Evolutionary conservation across 2,888 invertebrate genomes (phyloP), one percentile per base, ranked within the genome.

Genomic region (Pharmacophagus antenor): DNA sequence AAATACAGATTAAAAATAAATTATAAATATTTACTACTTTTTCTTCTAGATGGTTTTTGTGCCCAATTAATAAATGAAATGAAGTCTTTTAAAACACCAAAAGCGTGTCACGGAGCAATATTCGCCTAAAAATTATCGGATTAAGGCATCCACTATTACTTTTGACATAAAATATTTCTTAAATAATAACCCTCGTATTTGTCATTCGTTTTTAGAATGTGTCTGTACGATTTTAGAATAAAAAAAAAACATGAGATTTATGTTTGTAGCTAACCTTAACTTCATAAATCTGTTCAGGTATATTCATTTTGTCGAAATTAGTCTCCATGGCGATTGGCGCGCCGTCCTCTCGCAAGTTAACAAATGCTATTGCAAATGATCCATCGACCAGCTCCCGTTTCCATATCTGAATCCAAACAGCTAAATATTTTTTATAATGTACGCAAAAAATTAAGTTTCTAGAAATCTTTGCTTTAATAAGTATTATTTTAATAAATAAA

Each of bases 301-400:
- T 60, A 15, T 69, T 65, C 74, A 87, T 81, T 1, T 82, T 77
- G 0, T 70, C 63, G 50, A 68, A 65, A 0, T 72, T 75, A 25
- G 81, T 83, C 53, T 66, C 73, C 8, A 76, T 68, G 0, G 79
- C 66, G 56, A 80, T 76, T 0, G 85, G 82, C 0, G 70, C 71
- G 0, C 86, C 88, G 42, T 85, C 82, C 0, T 76, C 82, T 0
- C 84, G 72, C 20, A 74, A 73, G 56, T 78, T 93, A 15, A 93
- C 87, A 66, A 94, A 87, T 0, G 92, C 94, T n/a, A 94, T 69
- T 0, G 93, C 94, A 64, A 82, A 88, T 0, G 92, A 90, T 0
- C 84, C 88, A 42, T 88, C 83, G 0, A 77, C 69, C 15, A 91
- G 69, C 22, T 92, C 92, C 48, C 93, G 88, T 2, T 81, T 89